phyloP scores from a whole-genome alignment of 2,888 invertebrate genomes.

The Malachius bipustulatus region DNA sequence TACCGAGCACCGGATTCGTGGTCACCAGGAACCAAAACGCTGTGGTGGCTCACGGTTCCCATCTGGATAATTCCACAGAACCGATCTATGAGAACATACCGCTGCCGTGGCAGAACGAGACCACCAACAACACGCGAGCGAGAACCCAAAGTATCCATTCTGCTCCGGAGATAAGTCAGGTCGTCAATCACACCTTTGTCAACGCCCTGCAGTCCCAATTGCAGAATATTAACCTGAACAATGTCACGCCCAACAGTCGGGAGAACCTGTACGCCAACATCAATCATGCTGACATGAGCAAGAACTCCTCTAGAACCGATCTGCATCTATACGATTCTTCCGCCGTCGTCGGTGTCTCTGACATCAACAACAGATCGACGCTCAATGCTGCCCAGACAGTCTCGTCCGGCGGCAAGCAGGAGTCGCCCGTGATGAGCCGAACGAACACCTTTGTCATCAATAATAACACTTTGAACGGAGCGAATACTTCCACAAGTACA shows the following conservation, averaged over 20 bases:
- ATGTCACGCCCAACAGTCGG: constrained; percentile 18
- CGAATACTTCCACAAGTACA: background rate
- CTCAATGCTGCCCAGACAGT: background rate
- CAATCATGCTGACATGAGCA: constrained; percentile 12
- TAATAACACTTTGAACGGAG: background rate
- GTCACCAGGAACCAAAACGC: constrained; percentile 40
- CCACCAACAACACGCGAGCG: constrained; percentile 31
- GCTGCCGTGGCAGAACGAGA: constrained; percentile 47
- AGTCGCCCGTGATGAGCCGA: background rate
- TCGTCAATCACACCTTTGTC: constrained; percentile 29
- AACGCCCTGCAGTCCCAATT: constrained; percentile 27
- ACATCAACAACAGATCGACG: background rate
- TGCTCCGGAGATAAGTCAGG: constrained; percentile 47
- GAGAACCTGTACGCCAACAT: constrained; percentile 35
- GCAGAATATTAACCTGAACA: background rate
- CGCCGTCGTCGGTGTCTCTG: background rate
- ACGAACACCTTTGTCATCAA: background rate
- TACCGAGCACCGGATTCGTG: constrained; percentile 38
- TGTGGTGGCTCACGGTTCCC: constrained; percentile 27
- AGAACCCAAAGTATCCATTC: constrained; percentile 60
- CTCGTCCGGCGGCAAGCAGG: background rate
- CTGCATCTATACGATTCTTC: background rate
- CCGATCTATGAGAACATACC: constrained; percentile 77
- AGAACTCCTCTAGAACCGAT: background rate
- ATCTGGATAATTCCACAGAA: constrained; percentile 44